Conservation (phyloP, 2,888 invertebrate species). For the Parascotia fuliginaria region DNA sequence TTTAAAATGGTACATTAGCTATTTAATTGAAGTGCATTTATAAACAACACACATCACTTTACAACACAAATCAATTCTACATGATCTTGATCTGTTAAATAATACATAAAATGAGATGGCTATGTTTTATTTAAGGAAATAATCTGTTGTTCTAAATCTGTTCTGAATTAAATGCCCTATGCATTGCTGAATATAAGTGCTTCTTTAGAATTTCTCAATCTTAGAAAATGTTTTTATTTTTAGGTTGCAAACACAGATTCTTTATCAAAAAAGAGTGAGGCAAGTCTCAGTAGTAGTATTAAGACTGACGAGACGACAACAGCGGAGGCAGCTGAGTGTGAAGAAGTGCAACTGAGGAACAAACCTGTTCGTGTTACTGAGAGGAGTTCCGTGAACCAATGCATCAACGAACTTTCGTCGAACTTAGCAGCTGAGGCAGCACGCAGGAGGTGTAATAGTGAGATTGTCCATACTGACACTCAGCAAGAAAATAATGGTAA, state of each 20-base stretch:
- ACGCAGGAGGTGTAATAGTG: constrained; percentile 80
- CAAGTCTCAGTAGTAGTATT: constrained; percentile 65
- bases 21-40: too few species aligned
- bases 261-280: constrained; percentile 73
- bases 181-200: too few species aligned
- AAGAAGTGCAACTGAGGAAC: constrained; percentile 74
- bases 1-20: too few species aligned
- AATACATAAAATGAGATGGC: too few species aligned
- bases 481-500: constrained; percentile 73
- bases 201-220: too few species aligned
- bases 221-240: too few species aligned
- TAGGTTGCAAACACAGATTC: constrained; percentile 74
- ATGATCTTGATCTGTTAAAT: too few species aligned
- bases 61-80: too few species aligned
- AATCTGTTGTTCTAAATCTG: too few species aligned
- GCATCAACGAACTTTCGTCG: constrained; percentile 90
- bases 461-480: constrained; percentile 76
- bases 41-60: too few species aligned
- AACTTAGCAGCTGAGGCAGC: constrained; percentile 76
- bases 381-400: constrained; percentile 86
- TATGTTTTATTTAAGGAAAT: too few species aligned
- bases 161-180: too few species aligned
- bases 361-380: constrained; percentile 71
- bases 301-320: constrained; percentile 70
- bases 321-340: constrained; percentile 62